These are phyloP conservation scores for Tenualosa thibaudeaui DNA, from an alignment of 2,797 vertebrate genomes.

Conservation along the genomic window DNA sequence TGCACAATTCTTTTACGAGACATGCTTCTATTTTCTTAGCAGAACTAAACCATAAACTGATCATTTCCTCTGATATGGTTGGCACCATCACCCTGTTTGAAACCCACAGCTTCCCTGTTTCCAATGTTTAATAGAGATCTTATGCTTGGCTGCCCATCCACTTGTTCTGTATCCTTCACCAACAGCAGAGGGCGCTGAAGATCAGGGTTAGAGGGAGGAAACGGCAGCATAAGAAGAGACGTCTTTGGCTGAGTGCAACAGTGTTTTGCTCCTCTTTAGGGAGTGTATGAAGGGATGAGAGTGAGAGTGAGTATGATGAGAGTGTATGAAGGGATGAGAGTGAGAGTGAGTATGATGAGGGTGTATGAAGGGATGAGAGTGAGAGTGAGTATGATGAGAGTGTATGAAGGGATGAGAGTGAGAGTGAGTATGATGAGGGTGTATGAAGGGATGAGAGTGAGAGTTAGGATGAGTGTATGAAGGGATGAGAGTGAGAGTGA, in stretches of 20 bases:
- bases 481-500: too few relatives aligned
- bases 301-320: too few relatives aligned
- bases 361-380: too few relatives aligned
- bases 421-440: too few relatives aligned
- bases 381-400: too few relatives aligned
- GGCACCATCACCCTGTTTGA: not conserved
- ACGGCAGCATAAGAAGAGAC: not conserved
- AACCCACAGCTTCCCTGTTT: not conserved
- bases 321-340: too few relatives aligned
- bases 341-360: too few relatives aligned
- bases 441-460: too few relatives aligned
- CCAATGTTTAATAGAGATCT: not conserved
- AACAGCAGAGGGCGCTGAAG: not conserved
- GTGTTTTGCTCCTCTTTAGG: not conserved
- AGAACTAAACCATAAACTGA: not conserved
- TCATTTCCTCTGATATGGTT: slow-evolving; percentile 2
- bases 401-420: too few relatives aligned
- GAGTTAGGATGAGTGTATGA: too few relatives aligned
- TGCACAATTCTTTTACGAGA: not conserved
- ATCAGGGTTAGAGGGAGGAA: not conserved
- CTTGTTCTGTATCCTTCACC: not conserved
- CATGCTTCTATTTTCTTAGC: not conserved
- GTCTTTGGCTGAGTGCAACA: not conserved
- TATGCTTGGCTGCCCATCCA: not conserved
- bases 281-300: too few relatives aligned